Evolutionary conservation across 2,888 invertebrate species (phyloP), one percentile per base, ranked within the genome.

Genomic region (Chrysodeixis includens): DNA sequence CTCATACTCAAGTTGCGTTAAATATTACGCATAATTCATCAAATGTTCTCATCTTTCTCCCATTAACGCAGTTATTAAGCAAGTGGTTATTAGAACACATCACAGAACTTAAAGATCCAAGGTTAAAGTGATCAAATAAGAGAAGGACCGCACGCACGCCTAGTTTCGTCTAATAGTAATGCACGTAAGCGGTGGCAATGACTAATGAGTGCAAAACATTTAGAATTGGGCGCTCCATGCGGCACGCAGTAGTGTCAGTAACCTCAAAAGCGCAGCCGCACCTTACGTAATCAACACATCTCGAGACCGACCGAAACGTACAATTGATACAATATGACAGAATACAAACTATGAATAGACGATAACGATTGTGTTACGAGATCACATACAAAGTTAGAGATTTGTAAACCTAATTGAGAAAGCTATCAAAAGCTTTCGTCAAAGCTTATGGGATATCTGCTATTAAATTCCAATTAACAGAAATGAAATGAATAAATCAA

Each of bases 231-330:
- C 56, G 58, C 66, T 66, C 55, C 56, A 65, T 69, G 62, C 68
- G 68, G 71, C 81, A 80, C 81, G 76, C 78, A 76, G 74, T 57
- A 78, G 84, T 81, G 89, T 89, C 88, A 86, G 79, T 89, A 85
- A 91, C 89, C 91, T 86, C 87, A 79, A 78, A 81, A 74, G 62
- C 61, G 60, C 84, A 69, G 62, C 63, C 67, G 70, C 59, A 56
- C 61, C 67, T 92, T 91, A 89, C 84, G 83, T 90, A 92, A 92
- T 77, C 60, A 52, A 74, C 73, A 79, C 88, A 87, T 87, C 87
- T 86, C 75, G 75, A 68, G 76, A 79, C 77, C 71, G 74, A 77
- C 72, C 69, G 66, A 74, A 77, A 79, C 74, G 67, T 75, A 71
- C 76, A 81, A 79, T 80, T 76, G 73, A 76, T 79, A 78, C 63